Evolutionary conservation across 2,888 invertebrate genomes (phyloP), one percentile per base, ranked within the genome.

Genomic region (Aphidoletes aphidimyza): DNA sequence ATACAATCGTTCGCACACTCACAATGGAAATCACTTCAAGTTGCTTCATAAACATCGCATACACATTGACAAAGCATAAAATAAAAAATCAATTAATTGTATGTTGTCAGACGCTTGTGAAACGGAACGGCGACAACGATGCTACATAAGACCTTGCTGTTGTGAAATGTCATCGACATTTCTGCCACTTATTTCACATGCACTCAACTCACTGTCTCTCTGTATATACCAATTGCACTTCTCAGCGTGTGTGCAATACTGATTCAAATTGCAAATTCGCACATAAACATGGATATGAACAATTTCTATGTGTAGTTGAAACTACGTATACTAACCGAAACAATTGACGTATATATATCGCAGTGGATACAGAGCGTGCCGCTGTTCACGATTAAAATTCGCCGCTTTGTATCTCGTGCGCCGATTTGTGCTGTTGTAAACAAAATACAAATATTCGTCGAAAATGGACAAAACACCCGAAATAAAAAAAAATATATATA

Each of bases 41-140:
- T n/a, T n/a, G n/a, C n/a, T n/a, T n/a, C n/a, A n/a, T n/a, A n/a
- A n/a, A n/a, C n/a, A n/a, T n/a, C n/a, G n/a, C n/a, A n/a, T n/a
- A n/a, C n/a, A n/a, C n/a, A n/a, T n/a, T n/a, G n/a, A n/a, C n/a
- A n/a, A n/a, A n/a, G n/a, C n/a, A n/a, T n/a, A 69, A 69, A 14
- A 69, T 69, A 30, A 69, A 69, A 69, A 69, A 69, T 69, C 69
- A 69, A 69, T 69, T 69, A 69, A 69, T 69, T 69, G 69, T 30
- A 69, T 69, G 69, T 30, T 69, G 69, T 30, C 54, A 22, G 69
- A 69, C 69, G 69, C 30, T 69, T 69, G 69, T n/a, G n/a, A 34
- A 30, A 30, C 30, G 34, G 14, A 69, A 30, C 69, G n/a, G 34
- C 30, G 30, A 30, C 34, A 30, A 26, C 26, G 5, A 26, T 26